Evolutionary conservation across 2,113 vertebrate species (phyloP).

Genomic region (Coptodon rendalli): DNA sequence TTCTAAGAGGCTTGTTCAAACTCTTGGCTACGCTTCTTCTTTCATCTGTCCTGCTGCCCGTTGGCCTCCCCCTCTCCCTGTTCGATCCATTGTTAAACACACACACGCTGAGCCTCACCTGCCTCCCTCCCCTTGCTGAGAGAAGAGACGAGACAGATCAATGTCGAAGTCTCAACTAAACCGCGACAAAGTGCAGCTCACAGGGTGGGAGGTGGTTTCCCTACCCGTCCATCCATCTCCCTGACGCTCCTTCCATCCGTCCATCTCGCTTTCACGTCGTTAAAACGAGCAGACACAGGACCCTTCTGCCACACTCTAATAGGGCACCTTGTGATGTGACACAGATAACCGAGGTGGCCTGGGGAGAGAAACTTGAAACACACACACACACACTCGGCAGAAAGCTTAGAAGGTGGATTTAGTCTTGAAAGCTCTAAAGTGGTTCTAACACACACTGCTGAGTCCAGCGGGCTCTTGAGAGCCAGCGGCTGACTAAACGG

Average conservation of each 20-base stretch:
- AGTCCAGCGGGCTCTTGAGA: constrained; percentile 52
- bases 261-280: constrained; percentile 40
- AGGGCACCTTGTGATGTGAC: constrained; percentile 66
- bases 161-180: constrained; percentile 64
- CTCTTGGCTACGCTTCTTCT: not conserved
- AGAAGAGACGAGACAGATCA: constrained; percentile 61
- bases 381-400: not conserved
- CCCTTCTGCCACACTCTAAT: constrained; percentile 66
- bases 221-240: constrained; percentile 36
- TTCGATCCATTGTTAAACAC: constrained; percentile 55
- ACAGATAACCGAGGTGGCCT: constrained; percentile 62
- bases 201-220: constrained; percentile 21
- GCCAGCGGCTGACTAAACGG: constrained; percentile 10
- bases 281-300: constrained; percentile 60
- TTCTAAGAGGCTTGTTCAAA: constrained; percentile 15
- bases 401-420: constrained; percentile 70
- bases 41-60: constrained; percentile 14
- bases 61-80: not conserved
- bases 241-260: constrained; percentile 7
- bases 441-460: constrained; percentile 48
- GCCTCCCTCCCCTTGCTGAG: constrained; percentile 21
- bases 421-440: constrained; percentile 65
- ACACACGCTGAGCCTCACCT: constrained; percentile 50
- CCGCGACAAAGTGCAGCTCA: constrained; percentile 23
- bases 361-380: constrained; percentile 67